Evolutionary conservation across 2,797 vertebrate genomes (phyloP).

Genomic region (Halcyon leucocephala): DNA sequence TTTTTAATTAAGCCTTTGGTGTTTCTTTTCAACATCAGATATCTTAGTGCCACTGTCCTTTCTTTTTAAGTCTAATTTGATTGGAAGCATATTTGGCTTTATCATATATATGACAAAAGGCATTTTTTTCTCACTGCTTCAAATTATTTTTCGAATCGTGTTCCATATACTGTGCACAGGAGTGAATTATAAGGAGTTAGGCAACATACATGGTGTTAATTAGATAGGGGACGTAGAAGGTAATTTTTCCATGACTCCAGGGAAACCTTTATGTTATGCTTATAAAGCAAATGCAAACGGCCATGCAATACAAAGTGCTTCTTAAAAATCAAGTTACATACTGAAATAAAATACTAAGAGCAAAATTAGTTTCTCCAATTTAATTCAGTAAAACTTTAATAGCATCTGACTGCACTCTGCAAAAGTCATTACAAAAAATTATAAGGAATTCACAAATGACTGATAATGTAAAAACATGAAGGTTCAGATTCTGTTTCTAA

Average conservation of each 20-base stretch:
- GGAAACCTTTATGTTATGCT: conserved; percentile 70
- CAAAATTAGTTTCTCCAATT: conserved; percentile 67
- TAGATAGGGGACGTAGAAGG: conserved; percentile 70
- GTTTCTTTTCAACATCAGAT: conserved; percentile 40
- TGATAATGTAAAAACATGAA: conserved; percentile 6
- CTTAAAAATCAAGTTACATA: conserved; percentile 65
- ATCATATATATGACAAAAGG: conserved; percentile 50
- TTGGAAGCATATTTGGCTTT: conserved; percentile 43
- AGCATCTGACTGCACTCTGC: conserved; percentile 55
- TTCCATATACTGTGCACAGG: conserved; percentile 45
- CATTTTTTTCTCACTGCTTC: conserved; percentile 54
- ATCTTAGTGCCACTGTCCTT: conserved; percentile 6
- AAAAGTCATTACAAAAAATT: conserved; percentile 68
- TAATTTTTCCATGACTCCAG: conserved; percentile 74
- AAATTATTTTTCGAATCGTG: conserved; percentile 74
- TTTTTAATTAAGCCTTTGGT: conserved; percentile 68
- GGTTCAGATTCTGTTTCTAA: conserved; percentile 3
- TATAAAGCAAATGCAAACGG: conserved; percentile 65
- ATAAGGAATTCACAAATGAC: conserved; percentile 53
- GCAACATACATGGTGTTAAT: conserved; percentile 75
- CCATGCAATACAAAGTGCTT: conserved; percentile 39
- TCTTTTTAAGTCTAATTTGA: conserved; percentile 47
- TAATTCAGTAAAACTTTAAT: conserved; percentile 68
- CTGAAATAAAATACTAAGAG: conserved; percentile 66
- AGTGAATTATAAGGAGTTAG: conserved; percentile 74